Percentiles rank a stretch among this genome's conserved stretches.
phyloP scores from a whole-genome alignment of 1,140 invertebrate genomes.

The Dinoponera quadriceps region DNA sequence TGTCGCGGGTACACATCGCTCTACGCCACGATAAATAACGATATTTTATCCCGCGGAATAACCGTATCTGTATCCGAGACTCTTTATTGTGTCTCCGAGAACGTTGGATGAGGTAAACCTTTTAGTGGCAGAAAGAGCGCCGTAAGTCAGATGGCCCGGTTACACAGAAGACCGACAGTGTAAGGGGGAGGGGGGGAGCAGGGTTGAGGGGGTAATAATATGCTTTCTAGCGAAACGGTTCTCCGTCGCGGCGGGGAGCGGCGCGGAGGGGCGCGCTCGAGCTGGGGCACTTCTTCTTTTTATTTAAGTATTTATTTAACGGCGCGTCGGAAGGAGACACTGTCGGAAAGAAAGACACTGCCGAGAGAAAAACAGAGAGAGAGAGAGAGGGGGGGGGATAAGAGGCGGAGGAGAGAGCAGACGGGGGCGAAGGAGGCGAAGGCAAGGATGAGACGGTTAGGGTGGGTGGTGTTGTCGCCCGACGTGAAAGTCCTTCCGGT shows the following conservation, averaged over 20 bases:
- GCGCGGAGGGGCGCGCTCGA: slow-evolving; percentile 7
- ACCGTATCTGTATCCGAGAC: slow-evolving; percentile 15
- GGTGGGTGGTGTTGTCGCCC: slow-evolving; percentile 20
- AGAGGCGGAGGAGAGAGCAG: not conserved
- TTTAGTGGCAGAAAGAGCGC: slow-evolving; percentile 36
- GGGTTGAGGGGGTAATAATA: slow-evolving; percentile 45
- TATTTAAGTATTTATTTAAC: slow-evolving; percentile 72
- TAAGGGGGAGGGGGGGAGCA: not conserved
- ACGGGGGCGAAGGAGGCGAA: not conserved
- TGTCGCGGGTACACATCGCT: not conserved
- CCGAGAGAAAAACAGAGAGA: not conserved
- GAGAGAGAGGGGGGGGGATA: not conserved
- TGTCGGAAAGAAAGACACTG: too few species aligned
- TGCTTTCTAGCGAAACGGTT: slow-evolving; percentile 40
- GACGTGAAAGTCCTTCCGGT: slow-evolving; percentile 63
- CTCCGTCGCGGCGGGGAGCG: not conserved
- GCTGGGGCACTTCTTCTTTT: not conserved
- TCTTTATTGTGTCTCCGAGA: slow-evolving; percentile 28
- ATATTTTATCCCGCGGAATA: slow-evolving; percentile 19
- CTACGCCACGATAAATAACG: not conserved
- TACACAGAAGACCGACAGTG: slow-evolving; percentile 1
- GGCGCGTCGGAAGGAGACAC: not conserved
- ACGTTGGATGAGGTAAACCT: slow-evolving; percentile 33
- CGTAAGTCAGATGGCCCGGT: slow-evolving; percentile 33
- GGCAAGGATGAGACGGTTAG: not conserved